Percentiles rank a stretch among this genome's conserved stretches.
These are phyloP conservation scores for Anas flavirostris DNA, from an alignment of 2,797 vertebrate species.

Conservation along the genomic window DNA sequence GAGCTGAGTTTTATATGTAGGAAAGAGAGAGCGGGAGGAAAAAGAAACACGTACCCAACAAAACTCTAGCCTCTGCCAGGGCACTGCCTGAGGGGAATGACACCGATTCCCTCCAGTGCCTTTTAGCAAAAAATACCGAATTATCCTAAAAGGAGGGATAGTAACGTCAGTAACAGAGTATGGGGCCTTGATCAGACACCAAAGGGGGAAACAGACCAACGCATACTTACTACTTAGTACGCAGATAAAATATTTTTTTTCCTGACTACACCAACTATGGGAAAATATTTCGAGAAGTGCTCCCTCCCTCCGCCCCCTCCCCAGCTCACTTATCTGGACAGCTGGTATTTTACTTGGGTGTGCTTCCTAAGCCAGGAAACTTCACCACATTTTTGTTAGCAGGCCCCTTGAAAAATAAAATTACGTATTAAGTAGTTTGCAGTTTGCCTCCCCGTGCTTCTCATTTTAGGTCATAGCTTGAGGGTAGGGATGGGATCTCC, in stretches of 20 bases:
- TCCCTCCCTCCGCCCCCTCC: constrained; percentile 56
- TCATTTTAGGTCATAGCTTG: constrained; percentile 49
- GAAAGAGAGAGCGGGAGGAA: neutral
- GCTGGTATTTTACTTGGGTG: constrained; percentile 70
- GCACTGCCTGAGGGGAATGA: neutral
- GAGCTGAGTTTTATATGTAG: neutral
- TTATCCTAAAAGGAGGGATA: constrained; percentile 22
- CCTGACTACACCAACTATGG: constrained; percentile 56
- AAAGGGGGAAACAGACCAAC: constrained; percentile 27
- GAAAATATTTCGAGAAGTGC: constrained; percentile 47
- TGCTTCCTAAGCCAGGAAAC: constrained; percentile 69
- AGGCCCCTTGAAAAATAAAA: constrained; percentile 67
- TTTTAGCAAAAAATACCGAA: constrained; percentile 20
- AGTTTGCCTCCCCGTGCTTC: constrained; percentile 44
- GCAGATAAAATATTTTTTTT: neutral
- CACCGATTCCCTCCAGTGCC: neutral
- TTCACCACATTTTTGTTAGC: constrained; percentile 55
- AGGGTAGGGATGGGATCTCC: constrained; percentile 61
- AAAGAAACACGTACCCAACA: neutral
- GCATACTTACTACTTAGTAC: constrained; percentile 10
- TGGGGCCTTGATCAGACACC: constrained; percentile 30
- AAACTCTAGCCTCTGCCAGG: constrained; percentile 12
- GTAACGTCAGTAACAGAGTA: neutral
- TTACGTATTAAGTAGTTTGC: constrained; percentile 55
- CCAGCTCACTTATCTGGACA: constrained; percentile 63